Percentiles rank a stretch among this genome's conserved stretches.
These are phyloP conservation scores for Tonatia bakeri DNA, from an alignment of 2,113 vertebrate species.

Conservation along the genomic window DNA sequence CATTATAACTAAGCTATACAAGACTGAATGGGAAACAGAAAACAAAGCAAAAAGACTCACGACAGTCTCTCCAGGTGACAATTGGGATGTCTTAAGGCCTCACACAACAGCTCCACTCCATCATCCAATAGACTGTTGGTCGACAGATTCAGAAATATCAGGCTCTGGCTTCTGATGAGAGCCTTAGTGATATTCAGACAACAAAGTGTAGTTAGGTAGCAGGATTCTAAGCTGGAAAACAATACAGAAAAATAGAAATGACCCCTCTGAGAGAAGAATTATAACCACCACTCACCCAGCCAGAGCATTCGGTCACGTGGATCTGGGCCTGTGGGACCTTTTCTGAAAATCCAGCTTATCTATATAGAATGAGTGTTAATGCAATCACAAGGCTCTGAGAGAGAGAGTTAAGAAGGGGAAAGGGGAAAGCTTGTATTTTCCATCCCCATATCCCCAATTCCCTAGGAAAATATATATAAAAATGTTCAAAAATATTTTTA, in stretches of 20 bases:
- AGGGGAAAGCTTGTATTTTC: background rate
- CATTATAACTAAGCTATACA: background rate
- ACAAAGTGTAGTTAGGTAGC: background rate
- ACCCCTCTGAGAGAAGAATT: background rate
- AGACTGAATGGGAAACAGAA: background rate
- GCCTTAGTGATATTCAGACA: slow-evolving; percentile 27
- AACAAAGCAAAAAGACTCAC: slow-evolving; percentile 47
- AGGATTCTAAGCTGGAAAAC: slow-evolving; percentile 57
- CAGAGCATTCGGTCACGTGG: background rate
- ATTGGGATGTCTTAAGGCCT: slow-evolving; percentile 47
- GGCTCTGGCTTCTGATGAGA: slow-evolving; percentile 26
- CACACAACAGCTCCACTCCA: slow-evolving; percentile 53
- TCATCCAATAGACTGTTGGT: slow-evolving; percentile 51
- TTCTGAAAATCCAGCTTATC: background rate
- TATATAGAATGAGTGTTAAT: background rate
- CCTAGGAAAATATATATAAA: background rate
- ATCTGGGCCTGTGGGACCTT: background rate
- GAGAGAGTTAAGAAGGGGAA: background rate
- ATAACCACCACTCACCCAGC: background rate
- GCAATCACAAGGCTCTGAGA: background rate
- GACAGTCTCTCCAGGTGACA: slow-evolving; percentile 59
- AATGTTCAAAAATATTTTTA: background rate
- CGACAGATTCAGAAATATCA: slow-evolving; percentile 52
- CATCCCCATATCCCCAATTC: background rate
- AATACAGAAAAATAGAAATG: background rate